Evolutionary conservation across 2,113 vertebrate genomes (phyloP), one percentile per base, ranked within the genome.

Genomic region (Bambusicola thoracicus): DNA sequence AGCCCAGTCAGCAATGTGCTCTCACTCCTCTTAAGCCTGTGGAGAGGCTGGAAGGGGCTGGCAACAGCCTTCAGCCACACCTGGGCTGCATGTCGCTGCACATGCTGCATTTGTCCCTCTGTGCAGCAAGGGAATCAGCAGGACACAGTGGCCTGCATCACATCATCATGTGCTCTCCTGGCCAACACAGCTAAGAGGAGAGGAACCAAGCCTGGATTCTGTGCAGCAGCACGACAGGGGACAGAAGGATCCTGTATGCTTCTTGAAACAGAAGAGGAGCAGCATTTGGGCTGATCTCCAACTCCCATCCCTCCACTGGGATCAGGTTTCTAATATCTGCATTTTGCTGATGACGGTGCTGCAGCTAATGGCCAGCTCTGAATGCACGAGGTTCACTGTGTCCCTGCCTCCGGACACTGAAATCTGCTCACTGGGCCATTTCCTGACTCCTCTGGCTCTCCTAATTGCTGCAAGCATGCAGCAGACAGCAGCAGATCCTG

Each of bases 291-390:
- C 73, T 78, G 34, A 40, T 90, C 73, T 79, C 83, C 86, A 92
- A 53, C 74, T 92, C 61, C 40, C 43, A 74, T 81, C 85, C 66
- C 76, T 81, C 69, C 72, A n/a, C n/a, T 2, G 2, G 77, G 38
- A 61, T 95, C 86, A 84, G 56, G 53, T 96, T 95, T 94, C 90
- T 48, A 81, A 36, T 74, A 66, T 20, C 77, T 94, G 89, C 73
- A 81, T 86, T 94, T 81, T 93, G 95, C 95, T 95, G 90, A 95
- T 1, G 13, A 32, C 51, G 72, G 76, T 27, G 69, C 73, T 90
- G 86, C 83, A 94, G 90, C 89, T 94, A 89, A 96, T 89, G 73
- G 80, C 69, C 62, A 92, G 82, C 68, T 78, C 93, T 14, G 56
- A 83, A 93, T 72, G 73, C 92, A 90, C 75, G 84, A 94, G 19